Conservation (phyloP, 2,113 vertebrate species). For the Brachirus orientalis region DNA sequence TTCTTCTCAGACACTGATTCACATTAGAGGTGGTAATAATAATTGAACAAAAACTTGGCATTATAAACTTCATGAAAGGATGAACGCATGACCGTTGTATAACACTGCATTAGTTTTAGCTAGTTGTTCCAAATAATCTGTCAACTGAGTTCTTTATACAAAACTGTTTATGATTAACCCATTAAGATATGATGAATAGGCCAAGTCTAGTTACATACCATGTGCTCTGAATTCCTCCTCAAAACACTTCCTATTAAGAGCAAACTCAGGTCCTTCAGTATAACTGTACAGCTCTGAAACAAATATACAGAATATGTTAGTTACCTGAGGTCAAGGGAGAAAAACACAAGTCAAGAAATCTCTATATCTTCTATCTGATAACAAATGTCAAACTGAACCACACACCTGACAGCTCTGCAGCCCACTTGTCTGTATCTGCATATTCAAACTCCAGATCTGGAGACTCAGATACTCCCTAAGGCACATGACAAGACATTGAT, state of each 20-base stretch:
- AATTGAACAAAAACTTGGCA: not conserved
- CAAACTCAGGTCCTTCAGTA: conserved; percentile 95
- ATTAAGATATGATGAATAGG: too few relatives aligned
- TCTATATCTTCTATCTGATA: not conserved
- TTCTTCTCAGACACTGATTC: conserved; percentile 87
- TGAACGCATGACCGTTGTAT: too few relatives aligned
- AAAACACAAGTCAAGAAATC: not conserved
- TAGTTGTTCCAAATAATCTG: too few relatives aligned
- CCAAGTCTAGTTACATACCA: conserved; percentile 70
- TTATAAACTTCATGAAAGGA: not conserved
- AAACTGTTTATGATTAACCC: too few relatives aligned
- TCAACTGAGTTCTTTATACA: too few relatives aligned
- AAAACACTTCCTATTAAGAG: conserved; percentile 95
- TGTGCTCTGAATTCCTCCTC: conserved; percentile 94
- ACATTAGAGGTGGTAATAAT: not conserved
- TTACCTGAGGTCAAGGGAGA: too few relatives aligned
- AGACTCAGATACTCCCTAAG: conserved; percentile 91
- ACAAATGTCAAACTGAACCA: not conserved
- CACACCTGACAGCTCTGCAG: conserved; percentile 93
- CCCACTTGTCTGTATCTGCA: conserved; percentile 94
- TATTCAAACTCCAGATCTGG: conserved; percentile 98
- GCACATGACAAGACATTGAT: conserved; percentile 9
- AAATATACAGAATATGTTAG: conserved; percentile 6
- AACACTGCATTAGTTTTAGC: too few relatives aligned
- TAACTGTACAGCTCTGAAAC: conserved; percentile 95